phyloP scores from a whole-genome alignment of 2,113 vertebrate genomes.

The Capreolus pygargus region DNA sequence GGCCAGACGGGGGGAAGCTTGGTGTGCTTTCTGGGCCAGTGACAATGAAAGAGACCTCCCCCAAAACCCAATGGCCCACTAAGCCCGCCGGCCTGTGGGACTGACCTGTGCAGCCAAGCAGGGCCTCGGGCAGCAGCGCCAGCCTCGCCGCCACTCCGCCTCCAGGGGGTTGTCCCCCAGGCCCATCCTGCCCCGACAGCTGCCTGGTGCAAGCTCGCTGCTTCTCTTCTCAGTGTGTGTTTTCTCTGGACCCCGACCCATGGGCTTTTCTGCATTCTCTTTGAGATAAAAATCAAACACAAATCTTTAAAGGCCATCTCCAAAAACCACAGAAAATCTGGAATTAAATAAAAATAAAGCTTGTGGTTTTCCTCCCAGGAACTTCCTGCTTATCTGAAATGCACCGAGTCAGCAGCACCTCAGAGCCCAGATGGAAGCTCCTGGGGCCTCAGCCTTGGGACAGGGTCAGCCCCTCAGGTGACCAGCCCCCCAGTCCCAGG shows the following conservation, averaged over 20 bases:
- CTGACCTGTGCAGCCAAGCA: rapidly evolving
- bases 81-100: background rate
- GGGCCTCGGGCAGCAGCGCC: background rate
- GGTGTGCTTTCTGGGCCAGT: rapidly evolving
- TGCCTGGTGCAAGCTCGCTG: background rate
- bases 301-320: constrained; percentile 56
- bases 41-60: background rate
- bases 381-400: background rate
- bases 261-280: background rate
- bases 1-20: background rate
- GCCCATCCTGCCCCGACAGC: background rate
- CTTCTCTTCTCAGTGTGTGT: background rate
- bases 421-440: background rate
- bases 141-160: background rate
- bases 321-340: background rate
- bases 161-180: background rate
- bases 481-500: rapidly evolving
- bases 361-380: rapidly evolving
- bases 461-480: background rate
- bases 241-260: constrained; percentile 49
- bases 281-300: constrained; percentile 39
- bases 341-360: constrained; percentile 49
- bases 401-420: constrained; percentile 2
- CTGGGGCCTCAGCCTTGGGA: background rate
- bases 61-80: background rate